Percentiles rank a stretch among this genome's conserved stretches.
Conservation (phyloP, 2,797 vertebrate species). For the Columba guinea region DNA sequence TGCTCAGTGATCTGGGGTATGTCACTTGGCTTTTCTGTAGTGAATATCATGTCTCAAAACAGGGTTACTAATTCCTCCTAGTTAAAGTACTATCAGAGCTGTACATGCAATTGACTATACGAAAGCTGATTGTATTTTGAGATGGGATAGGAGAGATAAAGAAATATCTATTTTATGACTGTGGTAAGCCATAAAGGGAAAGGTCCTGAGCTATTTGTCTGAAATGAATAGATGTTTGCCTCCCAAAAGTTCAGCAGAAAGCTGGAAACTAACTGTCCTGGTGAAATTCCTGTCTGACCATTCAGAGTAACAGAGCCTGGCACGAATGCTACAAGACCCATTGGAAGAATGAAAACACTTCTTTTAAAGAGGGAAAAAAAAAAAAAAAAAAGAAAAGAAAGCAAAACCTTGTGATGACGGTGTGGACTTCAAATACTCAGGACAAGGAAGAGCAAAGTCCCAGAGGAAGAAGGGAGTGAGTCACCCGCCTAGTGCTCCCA, state of each 20-base stretch:
- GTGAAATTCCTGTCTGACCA: neutral
- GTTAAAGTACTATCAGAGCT: neutral
- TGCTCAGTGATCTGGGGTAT: neutral
- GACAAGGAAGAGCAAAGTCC: neutral
- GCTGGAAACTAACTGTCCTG: neutral
- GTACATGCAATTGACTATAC: neutral
- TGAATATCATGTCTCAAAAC: neutral
- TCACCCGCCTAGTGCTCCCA: neutral
- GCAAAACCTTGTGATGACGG: neutral
- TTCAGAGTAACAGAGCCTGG: neutral
- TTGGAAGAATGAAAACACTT: neutral
- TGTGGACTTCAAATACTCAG: neutral
- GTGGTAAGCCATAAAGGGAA: neutral
- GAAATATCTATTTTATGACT: neutral
- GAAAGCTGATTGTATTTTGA: neutral
- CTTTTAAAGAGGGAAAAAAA: neutral
- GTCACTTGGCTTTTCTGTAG: neutral
- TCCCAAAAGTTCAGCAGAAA: neutral
- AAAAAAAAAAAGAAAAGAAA: neutral
- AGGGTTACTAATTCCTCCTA: neutral
- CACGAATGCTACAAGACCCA: neutral
- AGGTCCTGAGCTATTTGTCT: neutral
- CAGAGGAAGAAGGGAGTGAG: neutral
- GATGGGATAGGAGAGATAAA: neutral
- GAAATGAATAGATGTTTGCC: neutral